phyloP scores from a whole-genome alignment of 1,140 invertebrate genomes.

The Sycophaga agraensis region DNA sequence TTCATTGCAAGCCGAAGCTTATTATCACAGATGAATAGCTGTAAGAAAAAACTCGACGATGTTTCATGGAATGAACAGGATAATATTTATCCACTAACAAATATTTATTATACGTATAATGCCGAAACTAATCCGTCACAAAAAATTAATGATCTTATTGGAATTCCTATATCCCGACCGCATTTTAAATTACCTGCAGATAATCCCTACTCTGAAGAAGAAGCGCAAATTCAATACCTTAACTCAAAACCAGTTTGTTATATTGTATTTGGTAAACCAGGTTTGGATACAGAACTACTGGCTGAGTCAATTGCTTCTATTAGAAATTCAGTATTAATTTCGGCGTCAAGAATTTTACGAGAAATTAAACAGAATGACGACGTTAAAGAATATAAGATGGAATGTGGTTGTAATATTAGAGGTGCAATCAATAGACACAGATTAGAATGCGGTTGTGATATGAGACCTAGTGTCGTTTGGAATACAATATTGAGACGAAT shows the following conservation, averaged over 20 bases:
- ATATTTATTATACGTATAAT: slow-evolving; percentile 49
- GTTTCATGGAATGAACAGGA: not conserved
- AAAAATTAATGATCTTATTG: slow-evolving; percentile 29
- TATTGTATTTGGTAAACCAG: slow-evolving; percentile 62
- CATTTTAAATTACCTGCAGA: slow-evolving; percentile 23
- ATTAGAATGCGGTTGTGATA: slow-evolving; percentile 58
- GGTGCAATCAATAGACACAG: slow-evolving; percentile 48
- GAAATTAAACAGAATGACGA: slow-evolving; percentile 43
- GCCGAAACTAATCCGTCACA: slow-evolving; percentile 49
- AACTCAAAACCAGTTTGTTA: slow-evolving; percentile 58
- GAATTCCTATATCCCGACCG: not conserved
- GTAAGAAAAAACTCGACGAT: not conserved
- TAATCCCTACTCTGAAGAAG: slow-evolving; percentile 43
- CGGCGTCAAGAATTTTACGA: slow-evolving; percentile 40
- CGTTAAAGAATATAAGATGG: slow-evolving; percentile 52
- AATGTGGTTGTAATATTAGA: slow-evolving; percentile 58
- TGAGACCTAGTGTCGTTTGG: slow-evolving; percentile 54
- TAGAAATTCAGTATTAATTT: slow-evolving; percentile 61
- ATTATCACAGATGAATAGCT: slow-evolving; percentile 29
- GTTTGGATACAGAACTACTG: slow-evolving; percentile 53
- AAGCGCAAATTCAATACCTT: slow-evolving; percentile 57
- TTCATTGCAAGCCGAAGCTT: slow-evolving; percentile 25
- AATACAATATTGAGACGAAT: slow-evolving; percentile 56
- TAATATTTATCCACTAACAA: slow-evolving; percentile 42
- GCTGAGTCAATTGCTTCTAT: slow-evolving; percentile 59